Percentiles rank a stretch among this genome's conserved stretches.
Conservation (phyloP, 2,797 vertebrate species). For the Myoxocephalus aenaeus region DNA sequence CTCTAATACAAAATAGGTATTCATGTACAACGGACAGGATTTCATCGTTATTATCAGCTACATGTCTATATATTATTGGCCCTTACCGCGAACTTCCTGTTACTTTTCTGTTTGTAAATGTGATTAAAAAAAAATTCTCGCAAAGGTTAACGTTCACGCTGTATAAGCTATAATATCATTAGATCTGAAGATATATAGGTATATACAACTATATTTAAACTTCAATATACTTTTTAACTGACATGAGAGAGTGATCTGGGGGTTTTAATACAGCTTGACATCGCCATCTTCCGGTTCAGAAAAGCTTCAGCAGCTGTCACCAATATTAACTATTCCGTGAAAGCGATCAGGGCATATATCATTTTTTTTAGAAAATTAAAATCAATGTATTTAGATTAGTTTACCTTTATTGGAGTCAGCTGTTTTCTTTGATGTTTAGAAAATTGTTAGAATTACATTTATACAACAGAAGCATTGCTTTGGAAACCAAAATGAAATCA, state of each 20-base stretch:
- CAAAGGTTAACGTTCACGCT: not conserved
- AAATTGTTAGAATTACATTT: not conserved
- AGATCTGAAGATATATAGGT: not conserved
- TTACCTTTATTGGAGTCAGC: not conserved
- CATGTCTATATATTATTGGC: not conserved
- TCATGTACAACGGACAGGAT: not conserved
- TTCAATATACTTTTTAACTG: not conserved
- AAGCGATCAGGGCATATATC: not conserved
- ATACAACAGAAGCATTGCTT: not conserved
- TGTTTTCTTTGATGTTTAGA: not conserved
- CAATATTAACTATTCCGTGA: not conserved
- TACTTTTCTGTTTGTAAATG: not conserved
- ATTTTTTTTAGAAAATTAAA: not conserved
- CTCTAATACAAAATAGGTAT: rapidly evolving
- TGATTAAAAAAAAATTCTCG: not conserved
- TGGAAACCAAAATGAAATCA: no score
- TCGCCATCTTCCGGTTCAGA: constrained; percentile 49
- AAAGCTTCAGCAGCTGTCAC: not conserved
- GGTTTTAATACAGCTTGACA: constrained; percentile 23
- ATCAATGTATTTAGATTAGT: not conserved
- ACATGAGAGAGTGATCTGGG: not conserved
- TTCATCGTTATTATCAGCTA: not conserved
- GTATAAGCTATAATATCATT: not conserved
- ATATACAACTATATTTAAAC: not conserved
- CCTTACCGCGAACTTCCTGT: not conserved